Evolutionary conservation across 2,888 invertebrate genomes (phyloP), one percentile per base, ranked within the genome.

Genomic region (Hyalella azteca): DNA sequence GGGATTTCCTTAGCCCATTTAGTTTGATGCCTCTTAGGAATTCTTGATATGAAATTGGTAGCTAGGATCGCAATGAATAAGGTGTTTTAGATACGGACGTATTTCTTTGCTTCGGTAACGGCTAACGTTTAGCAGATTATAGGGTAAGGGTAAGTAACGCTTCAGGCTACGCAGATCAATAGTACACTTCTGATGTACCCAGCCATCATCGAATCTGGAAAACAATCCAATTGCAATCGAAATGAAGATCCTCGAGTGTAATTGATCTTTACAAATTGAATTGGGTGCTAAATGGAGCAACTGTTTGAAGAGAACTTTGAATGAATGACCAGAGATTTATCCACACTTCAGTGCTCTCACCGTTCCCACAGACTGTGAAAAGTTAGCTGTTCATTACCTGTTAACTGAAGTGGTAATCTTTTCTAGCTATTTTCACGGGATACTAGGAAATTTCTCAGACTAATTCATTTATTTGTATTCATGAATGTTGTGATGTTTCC

Each of bases 211-310:
- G 54, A 54, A 19, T 54, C 54, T 54, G 5, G 54, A 54, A 54
- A 54, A 54, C 54, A 54, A 54, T 54, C 54, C 54, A 54, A 54
- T 54, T 54, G 54, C 54, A 54, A 54, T 54, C 26, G 54, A 54
- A 54, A 54, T 54, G 54, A 13, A 54, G 26, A 26, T 7, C 29
- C 29, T 54, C 29, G 54, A 26, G 26, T 54, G 54, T 54, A 54
- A 54, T 54, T 54, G 54, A 54, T 54, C 54, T 54, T 26, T 54
- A 4, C 54, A 3, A 54, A 26, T 54, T 54, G 54, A 54, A 54
- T 54, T 26, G 54, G 22, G 54, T 54, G 54, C 54, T 54, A 54
- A 54, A 54, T 54, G 54, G 22, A 26, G 54, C 54, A 54, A 54
- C 54, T 54, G 54, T 54, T 54, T 54, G 19, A 11, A 54, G 11